These are phyloP conservation scores for Tachuris rubrigastra DNA, from an alignment of 2,113 vertebrate genomes.

Conservation along the genomic window DNA sequence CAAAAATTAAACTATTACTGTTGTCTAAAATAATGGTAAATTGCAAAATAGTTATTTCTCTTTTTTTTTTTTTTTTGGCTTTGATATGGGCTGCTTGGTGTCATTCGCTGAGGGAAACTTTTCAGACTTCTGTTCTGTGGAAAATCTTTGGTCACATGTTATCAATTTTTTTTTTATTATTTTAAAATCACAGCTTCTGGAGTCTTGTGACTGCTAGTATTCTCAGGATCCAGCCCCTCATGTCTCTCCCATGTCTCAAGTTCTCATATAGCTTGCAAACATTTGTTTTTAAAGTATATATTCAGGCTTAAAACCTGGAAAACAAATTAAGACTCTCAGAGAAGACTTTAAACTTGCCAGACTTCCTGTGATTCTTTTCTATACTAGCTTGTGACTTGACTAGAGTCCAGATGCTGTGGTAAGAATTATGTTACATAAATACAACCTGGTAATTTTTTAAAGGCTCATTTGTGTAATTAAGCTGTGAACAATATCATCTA, in stretches of 20 bases:
- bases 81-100: not conserved
- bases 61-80: not conserved
- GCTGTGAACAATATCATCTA: not conserved
- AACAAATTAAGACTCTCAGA: not conserved
- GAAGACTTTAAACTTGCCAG: not conserved
- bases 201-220: not conserved
- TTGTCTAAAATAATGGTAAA: not conserved
- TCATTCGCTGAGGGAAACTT: not conserved
- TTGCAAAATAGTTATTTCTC: not conserved
- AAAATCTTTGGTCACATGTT: not conserved
- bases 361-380: conserved; percentile 16
- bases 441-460: not conserved
- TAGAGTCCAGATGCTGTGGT: not conserved
- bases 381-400: not conserved
- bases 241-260: rapidly evolving
- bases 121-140: not conserved
- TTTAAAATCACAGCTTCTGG: not conserved
- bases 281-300: not conserved
- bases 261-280: not conserved
- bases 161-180: not conserved
- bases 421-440: not conserved
- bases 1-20: not conserved
- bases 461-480: not conserved
- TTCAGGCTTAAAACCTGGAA: not conserved
- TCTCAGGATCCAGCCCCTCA: not conserved